phyloP scores from a whole-genome alignment of 2,888 invertebrate species.

The Sceliomorpha sp. region DNA sequence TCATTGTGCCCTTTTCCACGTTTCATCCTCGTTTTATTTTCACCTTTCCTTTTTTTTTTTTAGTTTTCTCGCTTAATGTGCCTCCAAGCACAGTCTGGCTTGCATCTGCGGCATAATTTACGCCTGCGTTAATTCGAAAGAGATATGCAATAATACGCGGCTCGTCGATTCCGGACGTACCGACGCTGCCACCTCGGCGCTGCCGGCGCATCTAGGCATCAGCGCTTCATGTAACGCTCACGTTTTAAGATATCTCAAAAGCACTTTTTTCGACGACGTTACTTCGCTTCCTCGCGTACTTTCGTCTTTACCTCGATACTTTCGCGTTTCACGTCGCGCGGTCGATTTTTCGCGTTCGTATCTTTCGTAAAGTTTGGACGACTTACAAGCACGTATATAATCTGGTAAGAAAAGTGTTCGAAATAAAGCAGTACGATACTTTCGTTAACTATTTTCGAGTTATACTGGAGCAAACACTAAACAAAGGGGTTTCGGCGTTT shows the following conservation, averaged over 20 bases:
- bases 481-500: neutral
- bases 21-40: conserved; percentile 44
- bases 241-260: no score
- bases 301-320: neutral
- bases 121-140: conserved; percentile 62
- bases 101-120: conserved; percentile 57
- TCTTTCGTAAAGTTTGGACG: conserved; percentile 3
- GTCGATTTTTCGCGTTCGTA: neutral
- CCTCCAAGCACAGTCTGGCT: conserved; percentile 32
- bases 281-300: neutral
- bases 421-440: conserved; percentile 1
- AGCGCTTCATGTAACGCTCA: neutral
- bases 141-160: conserved; percentile 60
- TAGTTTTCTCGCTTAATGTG: conserved; percentile 23
- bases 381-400: conserved; percentile 6
- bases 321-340: neutral
- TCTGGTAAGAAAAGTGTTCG: neutral
- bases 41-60: conserved; percentile 22
- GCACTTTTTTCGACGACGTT: no score
- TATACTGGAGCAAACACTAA: neutral
- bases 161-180: conserved; percentile 35
- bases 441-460: conserved; percentile 2
- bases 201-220: neutral
- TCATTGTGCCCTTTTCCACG: conserved; percentile 20
- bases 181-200: no score